Conservation (phyloP, 2,113 vertebrate genomes). For the Apteryx owenii region DNA sequence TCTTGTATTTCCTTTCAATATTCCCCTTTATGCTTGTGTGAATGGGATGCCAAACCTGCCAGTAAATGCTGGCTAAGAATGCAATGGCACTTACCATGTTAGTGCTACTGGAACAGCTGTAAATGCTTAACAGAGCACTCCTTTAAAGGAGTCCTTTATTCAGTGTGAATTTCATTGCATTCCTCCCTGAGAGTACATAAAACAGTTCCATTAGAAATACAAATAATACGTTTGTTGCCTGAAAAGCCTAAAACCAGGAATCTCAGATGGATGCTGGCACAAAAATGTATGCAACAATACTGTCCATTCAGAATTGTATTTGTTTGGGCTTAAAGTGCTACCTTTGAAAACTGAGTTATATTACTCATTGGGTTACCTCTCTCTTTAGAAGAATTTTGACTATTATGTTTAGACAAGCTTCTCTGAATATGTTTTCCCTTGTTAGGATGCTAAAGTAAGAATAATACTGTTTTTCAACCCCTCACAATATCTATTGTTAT, state of each 20-base stretch:
- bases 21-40: background rate
- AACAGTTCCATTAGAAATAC: background rate
- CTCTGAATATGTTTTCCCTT: background rate
- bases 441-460: background rate
- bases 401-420: background rate
- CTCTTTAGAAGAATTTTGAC: background rate
- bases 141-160: conserved; percentile 6
- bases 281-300: background rate
- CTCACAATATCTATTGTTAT: background rate
- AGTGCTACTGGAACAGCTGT: conserved; percentile 14
- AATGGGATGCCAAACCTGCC: background rate
- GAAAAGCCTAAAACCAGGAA: background rate
- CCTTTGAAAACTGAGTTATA: background rate
- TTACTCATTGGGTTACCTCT: background rate
- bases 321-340: background rate
- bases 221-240: background rate
- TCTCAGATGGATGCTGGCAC: background rate
- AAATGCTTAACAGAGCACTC: background rate
- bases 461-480: background rate
- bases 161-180: background rate
- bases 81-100: background rate
- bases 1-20: background rate
- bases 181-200: background rate
- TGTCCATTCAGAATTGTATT: background rate
- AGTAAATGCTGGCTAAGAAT: background rate